These are phyloP conservation scores for Argyresthia albistria DNA, from an alignment of 2,888 invertebrate species.

Conservation along the genomic window DNA sequence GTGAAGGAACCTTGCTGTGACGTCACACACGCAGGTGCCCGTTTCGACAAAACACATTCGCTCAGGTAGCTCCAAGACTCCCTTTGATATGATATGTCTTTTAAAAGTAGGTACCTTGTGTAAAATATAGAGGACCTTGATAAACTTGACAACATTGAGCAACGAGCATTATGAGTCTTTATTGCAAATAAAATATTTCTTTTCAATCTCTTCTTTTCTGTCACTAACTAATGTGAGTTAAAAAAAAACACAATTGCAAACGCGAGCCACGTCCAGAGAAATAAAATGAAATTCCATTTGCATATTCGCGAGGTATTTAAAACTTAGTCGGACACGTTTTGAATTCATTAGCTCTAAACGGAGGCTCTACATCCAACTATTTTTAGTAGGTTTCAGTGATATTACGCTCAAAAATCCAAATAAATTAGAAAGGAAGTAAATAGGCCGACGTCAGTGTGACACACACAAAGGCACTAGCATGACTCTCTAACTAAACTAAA, in stretches of 20 bases:
- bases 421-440: too few relatives aligned
- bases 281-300: conserved; percentile 32
- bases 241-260: background rate
- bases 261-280: conserved; percentile 19
- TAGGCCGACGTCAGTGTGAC: too few relatives aligned
- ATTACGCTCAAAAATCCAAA: too few relatives aligned
- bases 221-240: conserved; percentile 38
- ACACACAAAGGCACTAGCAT: too few relatives aligned
- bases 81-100: too few relatives aligned
- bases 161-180: conserved; percentile 3
- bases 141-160: too few relatives aligned
- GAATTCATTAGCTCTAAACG: conserved; percentile 12
- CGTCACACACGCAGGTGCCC: conserved; percentile 41
- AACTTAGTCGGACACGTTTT: conserved; percentile 25
- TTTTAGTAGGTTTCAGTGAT: too few relatives aligned
- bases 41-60: conserved; percentile 20
- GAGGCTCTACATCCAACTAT: too few relatives aligned
- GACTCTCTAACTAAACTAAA: too few relatives aligned
- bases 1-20: conserved; percentile 41
- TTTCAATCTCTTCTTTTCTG: conserved; percentile 18
- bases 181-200: too few relatives aligned
- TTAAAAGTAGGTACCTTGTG: too few relatives aligned
- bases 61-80: conserved; percentile 1
- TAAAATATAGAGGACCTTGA: too few relatives aligned
- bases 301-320: conserved; percentile 29